Base-by-base conservation (phyloP, 2,797 vertebrate species). In the Bradypus variegatus region DNA sequence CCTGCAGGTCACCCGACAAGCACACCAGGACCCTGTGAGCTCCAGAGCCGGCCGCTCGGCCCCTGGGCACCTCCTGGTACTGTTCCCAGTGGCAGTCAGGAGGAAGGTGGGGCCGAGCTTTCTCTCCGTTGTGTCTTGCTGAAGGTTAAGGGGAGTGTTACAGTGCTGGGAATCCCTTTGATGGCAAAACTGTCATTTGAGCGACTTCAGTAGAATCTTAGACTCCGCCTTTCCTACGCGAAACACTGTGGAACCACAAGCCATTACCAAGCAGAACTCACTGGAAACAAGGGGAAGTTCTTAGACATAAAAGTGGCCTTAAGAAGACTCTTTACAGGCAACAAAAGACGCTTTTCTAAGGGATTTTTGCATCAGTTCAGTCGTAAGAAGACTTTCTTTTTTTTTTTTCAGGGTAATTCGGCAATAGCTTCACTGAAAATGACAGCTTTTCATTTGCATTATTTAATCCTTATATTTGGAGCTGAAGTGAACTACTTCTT, bases 221-320 rank as follows among this genome's bases (percentile, higher is more conserved):
- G 94, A 92, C 94, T 95, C 91, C 13, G 94, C 97, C 97, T 96
- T 96, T 96, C 96, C 95, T 94, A 96, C 96, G 96, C 95, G 96
- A 96, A 97, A 96, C 97, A 97, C 97, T 97, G 97, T 98, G 97
- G 97, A 97, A 96, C 97, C 97, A 97, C 96, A 98, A 98, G 98
- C 97, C 98, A 98, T 98, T 97, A 97, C 95, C 95, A 94, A 97
- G 96, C 96, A 95, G 90, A 96, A 96, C 86, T 96, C 95, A 91
- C 92, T 75, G 93, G 94, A 95, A 96, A 95, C 91, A 91, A 73
- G 96, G 96, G 96, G 89, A 96, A 91, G 96, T 97, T 97, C 97
- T 95, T 91, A 94, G 95, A 94, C 96, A 95, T 95, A 96, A 97
- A 98, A 97, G 98, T 98, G 98, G 96, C 98, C 97, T 98, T 98